These are phyloP conservation scores for Drosophila bipectinata DNA, from an alignment of 1,140 invertebrate species.

Conservation along the genomic window DNA sequence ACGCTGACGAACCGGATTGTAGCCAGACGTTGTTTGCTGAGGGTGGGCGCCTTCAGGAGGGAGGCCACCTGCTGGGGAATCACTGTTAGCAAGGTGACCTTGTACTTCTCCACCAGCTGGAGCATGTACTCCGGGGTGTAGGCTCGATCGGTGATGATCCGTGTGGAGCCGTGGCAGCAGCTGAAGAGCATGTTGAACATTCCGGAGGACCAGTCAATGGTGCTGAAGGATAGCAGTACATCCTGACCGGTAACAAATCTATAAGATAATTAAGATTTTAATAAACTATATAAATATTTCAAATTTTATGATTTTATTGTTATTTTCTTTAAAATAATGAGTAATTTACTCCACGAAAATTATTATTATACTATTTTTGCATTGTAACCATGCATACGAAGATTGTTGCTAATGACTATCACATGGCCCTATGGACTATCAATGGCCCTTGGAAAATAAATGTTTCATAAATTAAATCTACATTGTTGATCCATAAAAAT, in stretches of 20 bases:
- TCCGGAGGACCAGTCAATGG: slow-evolving; percentile 77
- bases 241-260: slow-evolving; percentile 78
- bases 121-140: slow-evolving; percentile 75
- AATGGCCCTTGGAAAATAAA: too few relatives aligned
- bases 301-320: too few relatives aligned
- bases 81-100: slow-evolving; percentile 69
- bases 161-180: slow-evolving; percentile 70
- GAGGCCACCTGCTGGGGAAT: slow-evolving; percentile 69
- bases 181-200: slow-evolving; percentile 76
- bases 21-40: slow-evolving; percentile 61
- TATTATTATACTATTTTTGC: too few relatives aligned
- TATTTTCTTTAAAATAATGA: background rate
- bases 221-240: slow-evolving; percentile 76
- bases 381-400: too few relatives aligned
- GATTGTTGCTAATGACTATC: too few relatives aligned
- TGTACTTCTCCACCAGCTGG: slow-evolving; percentile 74
- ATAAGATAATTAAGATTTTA: background rate
- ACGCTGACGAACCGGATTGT: slow-evolving; percentile 73
- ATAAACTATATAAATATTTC: background rate
- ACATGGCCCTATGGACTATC: too few relatives aligned
- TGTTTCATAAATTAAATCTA: too few relatives aligned
- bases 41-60: slow-evolving; percentile 58
- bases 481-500: too few relatives aligned
- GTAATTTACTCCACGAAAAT: background rate
- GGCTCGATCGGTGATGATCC: slow-evolving; percentile 72